Evolutionary conservation across 2,113 vertebrate species (phyloP).

Genomic region (Alectura lathami): DNA sequence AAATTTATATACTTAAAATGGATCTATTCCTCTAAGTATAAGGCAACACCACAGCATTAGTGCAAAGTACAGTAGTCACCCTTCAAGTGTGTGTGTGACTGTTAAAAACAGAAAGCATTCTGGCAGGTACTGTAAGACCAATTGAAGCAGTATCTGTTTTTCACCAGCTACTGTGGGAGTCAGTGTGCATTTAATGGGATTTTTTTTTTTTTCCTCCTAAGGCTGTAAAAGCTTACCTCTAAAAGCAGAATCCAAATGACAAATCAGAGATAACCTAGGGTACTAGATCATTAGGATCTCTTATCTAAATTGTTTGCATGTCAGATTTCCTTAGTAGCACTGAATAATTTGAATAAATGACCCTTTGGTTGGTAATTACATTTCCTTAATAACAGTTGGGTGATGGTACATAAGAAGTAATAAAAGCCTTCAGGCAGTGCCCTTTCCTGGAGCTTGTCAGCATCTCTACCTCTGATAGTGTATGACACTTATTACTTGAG

Average conservation of each 20-base stretch:
- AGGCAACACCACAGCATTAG: neutral
- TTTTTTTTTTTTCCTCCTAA: neutral
- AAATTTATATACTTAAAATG: neutral
- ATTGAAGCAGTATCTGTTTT: neutral
- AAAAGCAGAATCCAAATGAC: neutral
- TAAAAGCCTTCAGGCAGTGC: conserved; percentile 62
- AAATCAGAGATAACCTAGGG: conserved; percentile 5
- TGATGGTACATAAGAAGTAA: conserved; percentile 73
- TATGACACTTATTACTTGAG: conserved; percentile 71
- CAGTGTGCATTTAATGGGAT: neutral
- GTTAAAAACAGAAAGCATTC: neutral
- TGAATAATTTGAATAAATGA: conserved; percentile 76
- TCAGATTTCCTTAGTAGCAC: conserved; percentile 62
- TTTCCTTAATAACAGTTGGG: conserved; percentile 74
- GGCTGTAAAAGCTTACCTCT: neutral
- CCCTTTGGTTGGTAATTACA: conserved; percentile 69
- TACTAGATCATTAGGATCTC: conserved; percentile 32
- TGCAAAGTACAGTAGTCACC: neutral
- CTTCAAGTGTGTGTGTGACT: neutral
- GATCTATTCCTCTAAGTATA: neutral
- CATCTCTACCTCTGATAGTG: conserved; percentile 48
- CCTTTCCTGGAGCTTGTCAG: conserved; percentile 74
- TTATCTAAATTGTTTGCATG: conserved; percentile 75
- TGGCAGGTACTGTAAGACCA: neutral
- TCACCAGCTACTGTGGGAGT: neutral